Percentiles rank a stretch among this genome's conserved stretches.
Conservation (phyloP, 2,888 invertebrate species). For the Cephus pulcher region DNA sequence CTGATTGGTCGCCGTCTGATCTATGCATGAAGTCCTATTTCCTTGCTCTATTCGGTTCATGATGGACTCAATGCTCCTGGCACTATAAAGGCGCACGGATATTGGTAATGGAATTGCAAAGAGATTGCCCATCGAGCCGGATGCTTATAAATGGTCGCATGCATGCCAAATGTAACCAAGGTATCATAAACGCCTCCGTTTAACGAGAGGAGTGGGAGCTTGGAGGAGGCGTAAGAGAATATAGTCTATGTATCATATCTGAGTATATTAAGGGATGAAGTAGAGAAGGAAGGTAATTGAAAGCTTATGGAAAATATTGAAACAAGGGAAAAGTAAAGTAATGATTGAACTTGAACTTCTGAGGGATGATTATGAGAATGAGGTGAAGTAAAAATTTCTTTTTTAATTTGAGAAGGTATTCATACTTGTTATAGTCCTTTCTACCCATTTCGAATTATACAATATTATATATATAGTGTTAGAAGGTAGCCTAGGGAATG, state of each 20-base stretch:
- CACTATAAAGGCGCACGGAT: not conserved
- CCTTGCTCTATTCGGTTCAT: slow-evolving; percentile 5
- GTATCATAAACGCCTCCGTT: slow-evolving; percentile 39
- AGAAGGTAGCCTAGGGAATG: too few relatives aligned
- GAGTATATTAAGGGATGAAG: not conserved
- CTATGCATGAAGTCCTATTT: slow-evolving; percentile 2
- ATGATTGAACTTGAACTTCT: not conserved
- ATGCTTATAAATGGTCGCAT: slow-evolving; percentile 57
- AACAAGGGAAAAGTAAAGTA: not conserved
- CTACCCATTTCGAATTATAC: too few relatives aligned
- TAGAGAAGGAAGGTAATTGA: not conserved
- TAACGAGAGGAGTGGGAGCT: slow-evolving; percentile 34
- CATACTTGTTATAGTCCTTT: too few relatives aligned
- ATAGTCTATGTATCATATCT: not conserved
- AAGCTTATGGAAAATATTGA: not conserved
- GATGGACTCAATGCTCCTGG: not conserved
- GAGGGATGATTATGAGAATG: not conserved
- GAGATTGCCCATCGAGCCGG: slow-evolving; percentile 6
- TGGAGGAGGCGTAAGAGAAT: slow-evolving; percentile 18
- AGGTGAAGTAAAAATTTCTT: not conserved
- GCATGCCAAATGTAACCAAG: slow-evolving; percentile 50
- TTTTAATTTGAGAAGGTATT: too few relatives aligned
- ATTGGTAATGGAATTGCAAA: not conserved
- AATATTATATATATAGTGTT: too few relatives aligned
- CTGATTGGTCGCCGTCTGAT: slow-evolving; percentile 17